A percentile compares a stretch with the other conserved stretches of the same genome.
phyloP scores from a whole-genome alignment of 2,113 vertebrate species.

The Tauraco erythrolophus region DNA sequence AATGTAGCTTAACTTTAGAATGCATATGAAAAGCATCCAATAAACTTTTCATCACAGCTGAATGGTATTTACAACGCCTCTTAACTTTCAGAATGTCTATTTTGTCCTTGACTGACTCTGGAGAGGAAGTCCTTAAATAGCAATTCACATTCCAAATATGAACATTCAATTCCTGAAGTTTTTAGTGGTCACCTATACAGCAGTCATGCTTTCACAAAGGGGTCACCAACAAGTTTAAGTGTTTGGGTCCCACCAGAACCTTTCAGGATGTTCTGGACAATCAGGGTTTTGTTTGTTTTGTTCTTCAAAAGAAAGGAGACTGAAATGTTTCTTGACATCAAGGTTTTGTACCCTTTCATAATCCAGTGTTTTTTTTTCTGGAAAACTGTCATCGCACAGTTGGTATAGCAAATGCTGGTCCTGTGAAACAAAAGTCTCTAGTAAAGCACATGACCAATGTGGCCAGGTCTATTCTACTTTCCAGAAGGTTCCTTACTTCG shows the following conservation, averaged over 20 bases:
- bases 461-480: not conserved
- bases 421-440: not conserved
- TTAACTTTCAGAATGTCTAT: constrained; percentile 27
- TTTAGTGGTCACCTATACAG: constrained; percentile 30
- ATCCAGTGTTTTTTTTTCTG: not conserved
- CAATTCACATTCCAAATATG: constrained; percentile 42
- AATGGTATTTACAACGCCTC: not conserved
- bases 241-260: not conserved
- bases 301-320: not conserved
- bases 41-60: constrained; percentile 21
- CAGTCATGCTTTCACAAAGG: constrained; percentile 30
- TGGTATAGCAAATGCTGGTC: not conserved
- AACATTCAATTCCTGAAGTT: constrained; percentile 43
- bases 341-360: not conserved
- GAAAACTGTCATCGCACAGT: not conserved
- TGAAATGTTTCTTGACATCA: not conserved
- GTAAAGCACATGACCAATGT: not conserved
- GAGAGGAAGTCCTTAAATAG: constrained; percentile 16
- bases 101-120: constrained; percentile 31
- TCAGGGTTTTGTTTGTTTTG: accelerated
- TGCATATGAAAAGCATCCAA: not conserved
- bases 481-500: not conserved
- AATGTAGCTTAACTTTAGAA: not conserved
- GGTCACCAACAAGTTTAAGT: not conserved
- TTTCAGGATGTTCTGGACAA: not conserved